Percentiles rank a stretch among this genome's conserved stretches.
phyloP scores from a whole-genome alignment of 2,888 invertebrate genomes.

The Odontothrips loti region DNA sequence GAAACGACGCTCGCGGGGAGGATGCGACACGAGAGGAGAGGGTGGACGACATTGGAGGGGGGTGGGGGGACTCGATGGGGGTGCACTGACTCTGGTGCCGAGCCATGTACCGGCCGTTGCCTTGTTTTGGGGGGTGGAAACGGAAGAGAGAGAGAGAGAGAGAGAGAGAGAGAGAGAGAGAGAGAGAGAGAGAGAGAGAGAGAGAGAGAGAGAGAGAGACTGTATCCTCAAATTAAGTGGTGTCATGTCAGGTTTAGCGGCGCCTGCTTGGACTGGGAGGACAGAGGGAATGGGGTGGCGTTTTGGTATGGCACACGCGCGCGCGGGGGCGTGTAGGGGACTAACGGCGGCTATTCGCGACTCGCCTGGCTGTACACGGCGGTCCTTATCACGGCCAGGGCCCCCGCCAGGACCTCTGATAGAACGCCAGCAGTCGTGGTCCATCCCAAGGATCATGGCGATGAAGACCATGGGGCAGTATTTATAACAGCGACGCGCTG shows the following conservation, averaged over 20 bases:
- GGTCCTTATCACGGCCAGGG: no score
- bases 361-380: no score
- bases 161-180: neutral
- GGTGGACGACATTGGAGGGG: no score
- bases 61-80: no score
- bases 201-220: neutral
- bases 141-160: no score
- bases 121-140: neutral
- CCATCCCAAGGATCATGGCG: no score
- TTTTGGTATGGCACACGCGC: neutral
- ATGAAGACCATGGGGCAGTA: no score
- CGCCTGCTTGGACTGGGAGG: neutral
- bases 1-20: neutral
- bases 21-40: no score
- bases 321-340: neutral
- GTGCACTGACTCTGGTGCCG: neutral
- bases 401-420: no score
- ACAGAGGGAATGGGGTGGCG: neutral
- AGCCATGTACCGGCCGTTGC: neutral
- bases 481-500: no score
- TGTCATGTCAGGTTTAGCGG: neutral
- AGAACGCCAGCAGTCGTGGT: no score
- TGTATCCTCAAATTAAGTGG: conserved; percentile 18
- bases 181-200: neutral
- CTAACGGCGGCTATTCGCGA: no score